Conservation (phyloP, 2,113 vertebrate species). For the Acanthisitta chloris region DNA sequence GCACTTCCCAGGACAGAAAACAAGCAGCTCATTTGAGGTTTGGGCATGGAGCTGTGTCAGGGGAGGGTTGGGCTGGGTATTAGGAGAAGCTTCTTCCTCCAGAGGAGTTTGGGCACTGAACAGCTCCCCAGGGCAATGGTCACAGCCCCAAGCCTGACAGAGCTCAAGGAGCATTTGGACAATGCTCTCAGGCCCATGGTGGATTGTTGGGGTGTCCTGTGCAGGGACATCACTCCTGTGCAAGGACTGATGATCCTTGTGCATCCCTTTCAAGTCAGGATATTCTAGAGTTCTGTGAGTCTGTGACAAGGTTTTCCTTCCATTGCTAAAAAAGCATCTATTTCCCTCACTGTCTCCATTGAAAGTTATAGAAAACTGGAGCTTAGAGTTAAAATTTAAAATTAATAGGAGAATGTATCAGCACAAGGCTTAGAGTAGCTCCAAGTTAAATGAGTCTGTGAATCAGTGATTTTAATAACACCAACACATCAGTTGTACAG, state of each 20-base stretch:
- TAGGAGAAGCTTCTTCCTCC: neutral
- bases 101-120: neutral
- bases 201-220: neutral
- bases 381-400: neutral
- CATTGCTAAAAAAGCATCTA: neutral
- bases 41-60: neutral
- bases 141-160: neutral
- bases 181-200: rapidly evolving
- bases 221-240: no score
- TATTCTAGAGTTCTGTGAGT: neutral
- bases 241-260: rapidly evolving
- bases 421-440: neutral
- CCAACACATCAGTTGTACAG: neutral
- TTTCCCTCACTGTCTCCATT: neutral
- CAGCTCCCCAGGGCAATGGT: neutral
- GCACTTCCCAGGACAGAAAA: neutral
- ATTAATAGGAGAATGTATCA: neutral
- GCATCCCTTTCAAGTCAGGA: neutral
- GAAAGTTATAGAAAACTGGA: neutral
- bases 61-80: neutral
- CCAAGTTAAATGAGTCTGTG: neutral
- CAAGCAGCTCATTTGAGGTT: no score
- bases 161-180: neutral
- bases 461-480: neutral
- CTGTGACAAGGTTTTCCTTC: neutral